Evolutionary conservation across 2,888 invertebrate genomes (phyloP), one percentile per base, ranked within the genome.

Genomic region (Drosophila meridionalis): DNA sequence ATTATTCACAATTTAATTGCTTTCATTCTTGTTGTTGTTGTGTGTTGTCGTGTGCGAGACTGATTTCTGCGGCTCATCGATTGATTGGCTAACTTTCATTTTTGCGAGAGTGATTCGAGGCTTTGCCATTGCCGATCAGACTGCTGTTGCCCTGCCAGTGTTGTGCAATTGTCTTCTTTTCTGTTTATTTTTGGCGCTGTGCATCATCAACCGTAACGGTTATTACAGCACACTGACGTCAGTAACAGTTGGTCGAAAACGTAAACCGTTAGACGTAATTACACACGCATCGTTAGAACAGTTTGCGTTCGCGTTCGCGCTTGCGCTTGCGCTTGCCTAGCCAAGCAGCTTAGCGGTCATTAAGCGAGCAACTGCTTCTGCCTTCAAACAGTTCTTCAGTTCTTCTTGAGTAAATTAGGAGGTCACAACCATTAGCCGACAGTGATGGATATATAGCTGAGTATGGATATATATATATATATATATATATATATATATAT

Each of bases 401-500:
- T 90, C 90, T 87, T 86, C 91, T 89, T 89, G 90, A 92, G 89
- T 92, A 90, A 89, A 87, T 92, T 92, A 92, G 85, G 92, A 92
- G 93, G 92, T 92, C 93, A 92, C 84, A 89, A 82, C 85, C 89
- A 91, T 92, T 92, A 91, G 89, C 87, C 89, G 89, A 92, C 86
- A 92, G 92, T 90, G 89, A 2, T 50, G 9, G 73, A 12, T 26
- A 36, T 36, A 36, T 36, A 36, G 20, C 20, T 20, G 20, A 20
- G 7, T 45, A 26, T 26, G 5, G 4, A 43, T 20, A 11, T 20
- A 26, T 20, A 45, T 26, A 26, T 20, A 20, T 43, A 43, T 20
- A n/a, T 40, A 6, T 40, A 40, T n/a, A 14, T 40, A 40, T 40
- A 84, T 66, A 79, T 70, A 91, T 78, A 71, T 70, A 89, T 88